A percentile compares a stretch with the other conserved stretches of the same genome.
Evolutionary conservation across 92 coral and sea anemone species (phyloP).

Genomic region (Bergia sp.): DNA sequence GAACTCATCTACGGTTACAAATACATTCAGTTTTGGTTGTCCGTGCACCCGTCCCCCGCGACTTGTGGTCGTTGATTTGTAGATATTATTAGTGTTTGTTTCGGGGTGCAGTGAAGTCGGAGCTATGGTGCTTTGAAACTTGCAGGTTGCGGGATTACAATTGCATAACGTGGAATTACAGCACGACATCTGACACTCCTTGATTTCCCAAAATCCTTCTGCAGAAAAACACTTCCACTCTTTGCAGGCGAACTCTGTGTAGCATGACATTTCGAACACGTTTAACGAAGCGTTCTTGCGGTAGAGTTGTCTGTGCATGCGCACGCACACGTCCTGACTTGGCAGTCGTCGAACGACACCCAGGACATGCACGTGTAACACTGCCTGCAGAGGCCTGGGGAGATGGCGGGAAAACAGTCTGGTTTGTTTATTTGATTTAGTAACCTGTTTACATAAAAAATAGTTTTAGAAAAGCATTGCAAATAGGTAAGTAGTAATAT

Average conservation of each 20-base stretch:
- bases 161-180: neutral
- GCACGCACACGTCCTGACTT: neutral
- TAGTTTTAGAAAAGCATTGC: too few relatives aligned
- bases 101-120: neutral
- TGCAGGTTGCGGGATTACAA: neutral
- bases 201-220: neutral
- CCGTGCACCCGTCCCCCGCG: neutral
- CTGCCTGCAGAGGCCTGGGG: neutral
- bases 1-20: neutral
- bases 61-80: neutral
- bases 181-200: neutral
- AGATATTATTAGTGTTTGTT: neutral
- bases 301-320: neutral
- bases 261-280: neutral
- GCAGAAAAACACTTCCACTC: neutral
- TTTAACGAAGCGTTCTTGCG: neutral
- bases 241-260: neutral
- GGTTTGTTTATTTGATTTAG: too few relatives aligned
- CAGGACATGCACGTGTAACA: slow-evolving; percentile 2
- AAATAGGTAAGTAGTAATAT: too few relatives aligned
- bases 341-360: neutral
- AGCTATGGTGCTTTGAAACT: neutral
- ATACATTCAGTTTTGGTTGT: neutral
- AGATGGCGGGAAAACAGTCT: neutral
- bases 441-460: neutral